Evolutionary conservation across 2,113 vertebrate species (phyloP).

Genomic region (Varanus komodoensis): DNA sequence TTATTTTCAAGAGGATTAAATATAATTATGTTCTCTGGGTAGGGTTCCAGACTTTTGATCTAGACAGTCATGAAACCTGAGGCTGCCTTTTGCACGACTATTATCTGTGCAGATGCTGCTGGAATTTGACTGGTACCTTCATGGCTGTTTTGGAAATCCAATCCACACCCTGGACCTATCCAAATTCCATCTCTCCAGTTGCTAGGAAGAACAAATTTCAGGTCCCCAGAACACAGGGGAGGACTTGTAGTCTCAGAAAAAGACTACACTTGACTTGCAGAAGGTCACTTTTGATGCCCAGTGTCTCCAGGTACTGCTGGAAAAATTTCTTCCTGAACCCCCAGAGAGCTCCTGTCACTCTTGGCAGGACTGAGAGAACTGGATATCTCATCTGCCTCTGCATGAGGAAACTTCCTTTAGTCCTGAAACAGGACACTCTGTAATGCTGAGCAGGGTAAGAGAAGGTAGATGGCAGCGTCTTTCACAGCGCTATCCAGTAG

Average conservation of each 20-base stretch:
- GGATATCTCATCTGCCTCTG: too few relatives aligned
- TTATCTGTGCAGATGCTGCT: neutral
- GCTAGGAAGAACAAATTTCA: neutral
- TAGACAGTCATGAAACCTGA: too few relatives aligned
- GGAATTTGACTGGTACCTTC: neutral
- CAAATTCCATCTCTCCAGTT: neutral
- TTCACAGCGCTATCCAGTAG: neutral
- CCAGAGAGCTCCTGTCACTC: too few relatives aligned
- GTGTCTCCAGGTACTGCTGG: too few relatives aligned
- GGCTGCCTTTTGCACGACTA: neutral
- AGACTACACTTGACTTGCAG: too few relatives aligned
- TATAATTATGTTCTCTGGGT: neutral
- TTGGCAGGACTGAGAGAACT: too few relatives aligned
- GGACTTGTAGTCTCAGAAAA: too few relatives aligned
- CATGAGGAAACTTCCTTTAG: too few relatives aligned
- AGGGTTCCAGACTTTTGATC: neutral
- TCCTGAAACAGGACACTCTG: neutral
- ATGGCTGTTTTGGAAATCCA: neutral
- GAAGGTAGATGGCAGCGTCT: too few relatives aligned
- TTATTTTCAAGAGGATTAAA: neutral
- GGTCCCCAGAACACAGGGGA: too few relatives aligned
- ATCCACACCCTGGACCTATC: neutral
- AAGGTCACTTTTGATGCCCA: too few relatives aligned
- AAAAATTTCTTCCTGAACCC: too few relatives aligned
- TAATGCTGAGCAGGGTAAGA: neutral